Evolutionary conservation across 1,140 invertebrate species (phyloP), one percentile per base, ranked within the genome.

Genomic region (Uloborus diversus): DNA sequence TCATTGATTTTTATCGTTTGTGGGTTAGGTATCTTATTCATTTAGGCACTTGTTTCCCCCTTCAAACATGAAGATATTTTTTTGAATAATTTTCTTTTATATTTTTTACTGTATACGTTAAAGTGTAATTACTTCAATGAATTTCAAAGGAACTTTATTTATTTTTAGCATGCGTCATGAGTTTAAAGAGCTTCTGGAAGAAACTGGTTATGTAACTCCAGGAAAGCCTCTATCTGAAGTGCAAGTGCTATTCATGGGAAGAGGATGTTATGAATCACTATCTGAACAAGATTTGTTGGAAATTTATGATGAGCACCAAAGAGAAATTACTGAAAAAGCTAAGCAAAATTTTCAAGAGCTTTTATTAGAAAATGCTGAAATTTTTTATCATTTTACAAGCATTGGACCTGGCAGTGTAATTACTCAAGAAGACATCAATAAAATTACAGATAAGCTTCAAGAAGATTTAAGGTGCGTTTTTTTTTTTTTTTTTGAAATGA

Each of bases 271-370:
- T 86, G 95, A 96, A 82, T 92, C 93, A 0, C 88, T 99, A 27
- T 92, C 94, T 0, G 95, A 97, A 84, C 90, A 93, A 59, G 96
- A 98, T 85, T 94, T 96, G 84, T 92, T 94, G 84, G 90, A 94
- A 83, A 97, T 99, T 83, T 99, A 98, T 87, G 95, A 98, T 83
- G 92, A 94, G 79, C 96, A 98, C 88, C 97, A 99, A 88, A 90
- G 92, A 82, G 94, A 96, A 85, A 92, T 99, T 62, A 94, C 95
- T 84, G 92, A 95, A 84, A 92, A 93, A 84, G 95, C 96, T 32
- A 95, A 96, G 86, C 92, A 94, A 81, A 96, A 97, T 87, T 96
- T 98, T 85, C 87, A 96, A 89, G 97, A 99, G 89, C 86, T 99
- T 56, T 87, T 99, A 57, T 86, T 97, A 84, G 97, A 99, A 87